Evolutionary conservation across 2,113 vertebrate species (phyloP).

Genomic region (Oophaga pumilio): DNA sequence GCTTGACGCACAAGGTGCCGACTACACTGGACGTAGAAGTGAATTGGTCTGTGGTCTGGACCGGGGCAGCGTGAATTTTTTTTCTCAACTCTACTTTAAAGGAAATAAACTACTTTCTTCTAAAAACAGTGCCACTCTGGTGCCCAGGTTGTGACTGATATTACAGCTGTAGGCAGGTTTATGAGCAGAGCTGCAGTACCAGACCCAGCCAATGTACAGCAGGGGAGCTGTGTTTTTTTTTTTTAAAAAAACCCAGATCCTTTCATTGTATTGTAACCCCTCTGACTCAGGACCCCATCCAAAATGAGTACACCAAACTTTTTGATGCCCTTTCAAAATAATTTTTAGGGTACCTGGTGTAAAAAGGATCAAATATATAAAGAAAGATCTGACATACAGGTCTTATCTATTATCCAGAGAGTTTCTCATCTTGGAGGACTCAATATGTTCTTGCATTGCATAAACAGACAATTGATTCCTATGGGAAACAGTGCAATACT

Average conservation of each 20-base stretch:
- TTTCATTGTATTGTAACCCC: not conserved
- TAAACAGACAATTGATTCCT: not conserved
- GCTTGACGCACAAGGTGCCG: no score
- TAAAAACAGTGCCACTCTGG: not conserved
- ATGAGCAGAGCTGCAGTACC: not conserved
- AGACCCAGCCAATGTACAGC: not conserved
- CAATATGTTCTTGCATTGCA: not conserved
- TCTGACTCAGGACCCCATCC: not conserved
- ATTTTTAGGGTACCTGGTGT: not conserved
- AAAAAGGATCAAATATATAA: no score
- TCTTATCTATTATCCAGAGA: not conserved
- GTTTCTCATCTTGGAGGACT: not conserved
- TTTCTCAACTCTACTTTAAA: no score
- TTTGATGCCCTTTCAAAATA: not conserved
- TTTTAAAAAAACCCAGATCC: not conserved
- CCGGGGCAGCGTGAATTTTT: no score
- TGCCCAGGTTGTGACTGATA: not conserved
- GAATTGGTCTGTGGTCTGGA: no score
- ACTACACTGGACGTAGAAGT: no score
- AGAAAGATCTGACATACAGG: no score
- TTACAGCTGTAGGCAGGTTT: not conserved
- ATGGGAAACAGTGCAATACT: not conserved
- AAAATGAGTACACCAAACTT: not conserved
- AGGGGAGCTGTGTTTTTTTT: not conserved
- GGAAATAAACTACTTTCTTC: not conserved